phyloP scores from a whole-genome alignment of 1,140 invertebrate species.

The Zaprionus ghesquierei region DNA sequence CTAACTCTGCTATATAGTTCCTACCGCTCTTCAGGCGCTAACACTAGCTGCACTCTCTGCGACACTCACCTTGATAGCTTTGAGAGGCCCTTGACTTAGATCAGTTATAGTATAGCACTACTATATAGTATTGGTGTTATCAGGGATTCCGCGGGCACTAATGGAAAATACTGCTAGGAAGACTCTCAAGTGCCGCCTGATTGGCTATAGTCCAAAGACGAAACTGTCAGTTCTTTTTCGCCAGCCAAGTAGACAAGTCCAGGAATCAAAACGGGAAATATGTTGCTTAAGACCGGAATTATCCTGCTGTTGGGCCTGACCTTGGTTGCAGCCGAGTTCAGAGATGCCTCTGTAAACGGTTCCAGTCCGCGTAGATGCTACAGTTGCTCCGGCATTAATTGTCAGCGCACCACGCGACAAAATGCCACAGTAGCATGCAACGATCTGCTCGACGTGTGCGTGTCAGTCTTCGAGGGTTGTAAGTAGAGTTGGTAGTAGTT shows the following conservation, averaged over 20 bases:
- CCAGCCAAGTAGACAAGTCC: constrained; percentile 4
- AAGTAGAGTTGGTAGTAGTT: constrained; percentile 10
- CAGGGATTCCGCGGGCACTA: neutral
- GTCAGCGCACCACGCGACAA: constrained; percentile 47
- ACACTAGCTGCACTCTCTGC: neutral
- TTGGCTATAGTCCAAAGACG: neutral
- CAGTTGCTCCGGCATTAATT: constrained; percentile 73
- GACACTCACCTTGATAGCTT: neutral
- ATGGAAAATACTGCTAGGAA: constrained; percentile 5
- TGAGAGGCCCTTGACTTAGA: neutral
- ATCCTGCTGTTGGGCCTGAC: constrained; percentile 31
- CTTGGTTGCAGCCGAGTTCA: constrained; percentile 1
- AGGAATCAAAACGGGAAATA: neutral
- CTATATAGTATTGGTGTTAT: constrained; percentile 8
- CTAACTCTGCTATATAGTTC: neutral
- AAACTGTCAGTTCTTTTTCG: constrained; percentile 19
- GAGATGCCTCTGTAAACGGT: constrained; percentile 11
- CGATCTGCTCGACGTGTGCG: constrained; percentile 71
- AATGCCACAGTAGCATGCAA: constrained; percentile 48
- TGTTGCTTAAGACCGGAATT: constrained; percentile 2
- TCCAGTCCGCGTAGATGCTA: constrained; percentile 46
- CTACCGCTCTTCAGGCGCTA: neutral
- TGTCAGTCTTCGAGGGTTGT: constrained; percentile 70
- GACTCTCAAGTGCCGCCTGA: constrained; percentile 17
- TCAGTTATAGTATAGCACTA: neutral